Base-by-base conservation (phyloP, 2,888 invertebrate genomes). In the Nudaria mundana region DNA sequence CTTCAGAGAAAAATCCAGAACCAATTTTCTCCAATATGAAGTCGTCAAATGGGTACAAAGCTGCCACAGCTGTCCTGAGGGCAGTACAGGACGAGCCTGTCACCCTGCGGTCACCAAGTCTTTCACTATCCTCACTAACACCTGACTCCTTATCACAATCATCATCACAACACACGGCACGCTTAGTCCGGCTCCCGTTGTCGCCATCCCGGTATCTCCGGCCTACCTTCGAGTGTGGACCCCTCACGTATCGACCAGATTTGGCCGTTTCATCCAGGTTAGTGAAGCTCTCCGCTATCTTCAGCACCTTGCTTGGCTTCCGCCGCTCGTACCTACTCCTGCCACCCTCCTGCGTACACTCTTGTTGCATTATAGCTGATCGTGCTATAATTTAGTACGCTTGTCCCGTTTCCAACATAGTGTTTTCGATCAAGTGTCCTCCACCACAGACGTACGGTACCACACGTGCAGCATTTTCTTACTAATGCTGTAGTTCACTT, bases 1-100 rank as follows among this genome's bases (percentile, higher is more conserved):
- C 98, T 90, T 98, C 97, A 3, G 98, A 98, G 90, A 98, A 98
- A 89, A 98, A 98, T 52, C 98, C 98, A 34, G 94, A 91, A 31
- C 98, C 98, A 68, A 98, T 96, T 86, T 96, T 96, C 84, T 97
- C 97, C 76, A 94, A 92, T 57, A 93, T 91, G 84, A 98, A 98
- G 90, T 98, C 98, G 85, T 98, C 98, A 58, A 97, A 92, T 29
- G 97, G 93, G 76, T 97, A 96, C 37, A 98, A 91, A 28, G 96
- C 95, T 32, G 97, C 95, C 39, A 98, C 97, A 31, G 98, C 98
- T 63, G 96, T 95, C 71, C 94, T 92, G 36, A 98, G 89, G 26
- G 98, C 98, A 63, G 95, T 94, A 80, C 97, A 98, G 3, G 97
- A 97, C 23, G 85, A 86, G 15, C 87, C 87, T 3, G 85, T 86